Evolutionary conservation across 2,113 vertebrate genomes (phyloP), one percentile per base, ranked within the genome.

Genomic region (Ophiodon elongatus): DNA sequence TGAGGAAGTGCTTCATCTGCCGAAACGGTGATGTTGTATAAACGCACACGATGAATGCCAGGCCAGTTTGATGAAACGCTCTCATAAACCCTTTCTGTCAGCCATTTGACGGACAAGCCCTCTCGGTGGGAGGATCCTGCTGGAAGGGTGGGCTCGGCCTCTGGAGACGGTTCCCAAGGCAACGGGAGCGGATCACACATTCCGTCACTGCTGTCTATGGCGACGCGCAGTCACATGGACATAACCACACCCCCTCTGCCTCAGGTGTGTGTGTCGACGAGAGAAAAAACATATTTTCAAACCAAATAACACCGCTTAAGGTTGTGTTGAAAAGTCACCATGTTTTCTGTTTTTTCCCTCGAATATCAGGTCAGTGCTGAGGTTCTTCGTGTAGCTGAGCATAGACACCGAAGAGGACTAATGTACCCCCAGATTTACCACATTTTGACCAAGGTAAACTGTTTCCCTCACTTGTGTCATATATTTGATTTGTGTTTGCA

Each of bases 361-460:
- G 0, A 23, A 6, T 64, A 80, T 50, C 8, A 94, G 94, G 96
- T 98, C 77, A 97, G 97, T 67, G 96, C 96, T 9, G 97, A 98
- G 94, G 97, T 97, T 85, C 95, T 98, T 70, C 94, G 97, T 65
- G 97, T 98, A 88, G 97, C 97, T 0, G 97, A 98, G 79, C 97
- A 98, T 87, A 96, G 97, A 93, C 97, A 98, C 91, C 93, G 97
- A 76, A 95, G 96, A 88, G 97, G 97, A 89, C 96, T 98, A 68
- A 98, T 98, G 97, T 97, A 97, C 87, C 97, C 97, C 29, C 96
- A 96, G 93, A 98, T 98, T 87, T 98, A 96, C 92, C 97, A 98
- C 74, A 96, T 98, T 85, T 95, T 98, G 86, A 98, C 97, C 81
- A 98, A 97, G 97, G 97, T 98, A 91, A 84, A 67, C 31, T 0